Percentiles rank a stretch among this genome's conserved stretches.
phyloP scores from a whole-genome alignment of 2,113 vertebrate species.

The Ciconia boyciana region DNA sequence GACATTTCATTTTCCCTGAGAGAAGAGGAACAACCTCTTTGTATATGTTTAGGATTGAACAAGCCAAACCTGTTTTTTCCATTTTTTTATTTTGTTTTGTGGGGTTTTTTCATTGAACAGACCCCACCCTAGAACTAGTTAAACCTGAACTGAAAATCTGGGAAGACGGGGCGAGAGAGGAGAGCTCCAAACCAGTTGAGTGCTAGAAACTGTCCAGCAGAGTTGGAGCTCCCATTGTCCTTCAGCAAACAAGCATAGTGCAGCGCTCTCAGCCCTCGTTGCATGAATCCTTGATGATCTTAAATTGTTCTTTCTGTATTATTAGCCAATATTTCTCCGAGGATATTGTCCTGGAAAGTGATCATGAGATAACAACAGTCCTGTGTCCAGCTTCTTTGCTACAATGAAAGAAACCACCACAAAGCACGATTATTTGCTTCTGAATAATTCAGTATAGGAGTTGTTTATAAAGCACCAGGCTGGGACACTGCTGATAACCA shows the following conservation, averaged over 20 bases:
- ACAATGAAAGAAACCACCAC: neutral
- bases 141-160: neutral
- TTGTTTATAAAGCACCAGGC: neutral
- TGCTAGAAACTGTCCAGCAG: neutral
- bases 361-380: neutral
- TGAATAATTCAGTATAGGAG: neutral
- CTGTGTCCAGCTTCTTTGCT: neutral
- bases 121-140: neutral
- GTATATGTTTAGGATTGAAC: neutral
- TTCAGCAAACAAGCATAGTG: neutral
- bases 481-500: neutral
- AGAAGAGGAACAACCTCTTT: neutral
- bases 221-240: neutral
- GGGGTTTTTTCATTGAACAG: neutral
- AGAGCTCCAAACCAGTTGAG: neutral
- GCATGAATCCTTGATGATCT: neutral
- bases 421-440: neutral
- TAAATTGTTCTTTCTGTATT: neutral
- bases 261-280: neutral
- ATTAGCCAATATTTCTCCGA: neutral
- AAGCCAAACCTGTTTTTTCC: accelerated
- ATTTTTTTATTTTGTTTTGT: neutral
- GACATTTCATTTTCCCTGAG: neutral
- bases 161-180: neutral
- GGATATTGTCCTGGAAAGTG: neutral